Conservation (phyloP, 2,888 invertebrate species). For the Aromia moschata region DNA sequence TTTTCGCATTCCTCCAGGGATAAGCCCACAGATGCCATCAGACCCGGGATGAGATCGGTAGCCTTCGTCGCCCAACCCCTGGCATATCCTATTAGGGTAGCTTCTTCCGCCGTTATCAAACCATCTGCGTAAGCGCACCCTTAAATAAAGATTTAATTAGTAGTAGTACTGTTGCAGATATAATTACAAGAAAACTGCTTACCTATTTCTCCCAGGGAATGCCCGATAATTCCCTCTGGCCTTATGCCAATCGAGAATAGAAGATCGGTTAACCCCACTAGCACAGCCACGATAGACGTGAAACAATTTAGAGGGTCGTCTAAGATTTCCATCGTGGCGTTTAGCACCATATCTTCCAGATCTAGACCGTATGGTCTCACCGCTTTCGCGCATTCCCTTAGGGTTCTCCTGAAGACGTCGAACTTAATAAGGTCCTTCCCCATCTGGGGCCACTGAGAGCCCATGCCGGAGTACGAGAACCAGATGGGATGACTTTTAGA, state of each 20-base stretch:
- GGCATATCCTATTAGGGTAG: conserved; percentile 69
- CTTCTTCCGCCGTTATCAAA: conserved; percentile 69
- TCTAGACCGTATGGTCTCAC: conserved; percentile 66
- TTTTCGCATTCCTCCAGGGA: conserved; percentile 54
- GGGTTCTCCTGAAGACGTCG: conserved; percentile 67
- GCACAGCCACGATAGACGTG: conserved; percentile 67
- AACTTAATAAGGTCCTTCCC: conserved; percentile 68
- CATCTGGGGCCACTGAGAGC: conserved; percentile 74
- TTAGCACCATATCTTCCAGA: conserved; percentile 64
- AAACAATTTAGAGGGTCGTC: conserved; percentile 68
- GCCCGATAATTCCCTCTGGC: conserved; percentile 93
- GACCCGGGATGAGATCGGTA: conserved; percentile 37
- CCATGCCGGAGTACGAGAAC: conserved; percentile 75
- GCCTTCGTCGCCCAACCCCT: conserved; percentile 64
- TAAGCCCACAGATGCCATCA: conserved; percentile 75
- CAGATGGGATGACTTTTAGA: conserved; percentile 64
- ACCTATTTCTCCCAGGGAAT: conserved; percentile 88
- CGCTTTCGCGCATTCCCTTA: conserved; percentile 64
- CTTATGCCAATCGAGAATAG: conserved; percentile 75
- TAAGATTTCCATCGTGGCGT: conserved; percentile 56
- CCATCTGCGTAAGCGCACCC: conserved; percentile 73
- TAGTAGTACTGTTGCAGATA: background rate
- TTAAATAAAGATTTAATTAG: background rate
- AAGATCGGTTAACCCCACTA: conserved; percentile 86
- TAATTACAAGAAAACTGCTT: too few species aligned